Base-by-base conservation (phyloP, 1,140 invertebrate genomes). In the Aphaenogaster ashmeadi region DNA sequence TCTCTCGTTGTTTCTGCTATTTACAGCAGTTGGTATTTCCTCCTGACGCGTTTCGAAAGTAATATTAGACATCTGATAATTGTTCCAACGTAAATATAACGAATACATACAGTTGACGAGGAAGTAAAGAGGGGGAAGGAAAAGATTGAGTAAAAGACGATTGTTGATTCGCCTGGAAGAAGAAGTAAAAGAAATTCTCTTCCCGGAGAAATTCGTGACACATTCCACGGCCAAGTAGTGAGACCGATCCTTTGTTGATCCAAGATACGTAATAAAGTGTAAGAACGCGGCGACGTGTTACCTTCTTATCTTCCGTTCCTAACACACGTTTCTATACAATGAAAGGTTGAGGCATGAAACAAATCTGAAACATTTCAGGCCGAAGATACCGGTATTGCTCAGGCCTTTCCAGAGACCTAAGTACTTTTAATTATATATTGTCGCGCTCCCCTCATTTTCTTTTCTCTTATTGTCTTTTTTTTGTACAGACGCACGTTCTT, bases 161-260 rank as follows among this genome's bases (percentile, higher is more conserved):
- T 33, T 21, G 44, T 33, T 38, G 15, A 66, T 86, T 66, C 50
- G 38, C 41, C 52, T 3, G 50, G n/a, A 56, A n/a, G 21, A 56
- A 72, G n/a, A 72, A 18, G 13, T 54, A 18, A n/a, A n/a, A 60
- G 56, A 44, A 33, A 56, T 79, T 66, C 47, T 64, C 15, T 78
- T 36, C 38, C 11, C 62, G 50, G 41, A 69, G 64, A 58, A 52
- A 47, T 67, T 80, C 44, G 33, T 85, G 50, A 87, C 71, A 60
- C 69, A 62, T 62, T 66, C 36, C 47, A 75, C 41, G 60, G 44
- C 58, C 66, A 27, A 27, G 27, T 27, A 85, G 36, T 80, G 86
- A 50, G 92, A 88, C 92, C 93, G 87, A 92, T 92, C 93, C 93
- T 93, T 93, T 94, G 93, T 94, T 94, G 88, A 89, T 87, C 84